Conservation (phyloP, 2,888 invertebrate genomes). For the Deroplatys truncata region DNA sequence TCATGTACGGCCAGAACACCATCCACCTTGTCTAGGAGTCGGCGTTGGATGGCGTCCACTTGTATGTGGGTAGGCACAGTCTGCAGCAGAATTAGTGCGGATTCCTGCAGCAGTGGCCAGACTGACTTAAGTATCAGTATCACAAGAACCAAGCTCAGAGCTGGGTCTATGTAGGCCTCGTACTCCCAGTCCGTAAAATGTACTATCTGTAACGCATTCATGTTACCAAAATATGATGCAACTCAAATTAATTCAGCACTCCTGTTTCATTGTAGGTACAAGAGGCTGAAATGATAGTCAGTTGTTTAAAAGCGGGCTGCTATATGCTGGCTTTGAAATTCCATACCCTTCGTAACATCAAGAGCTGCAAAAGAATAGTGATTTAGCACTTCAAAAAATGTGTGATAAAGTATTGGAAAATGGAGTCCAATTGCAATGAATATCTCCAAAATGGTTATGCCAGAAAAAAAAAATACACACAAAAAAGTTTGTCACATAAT, state of each 20-base stretch:
- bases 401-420: too few relatives aligned
- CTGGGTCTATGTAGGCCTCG: slow-evolving; percentile 87
- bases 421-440: too few relatives aligned
- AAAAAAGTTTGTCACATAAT: too few relatives aligned
- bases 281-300: too few relatives aligned
- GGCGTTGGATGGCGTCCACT: slow-evolving; percentile 85
- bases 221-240: background rate
- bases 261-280: too few relatives aligned
- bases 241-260: background rate
- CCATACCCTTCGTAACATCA: too few relatives aligned
- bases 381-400: too few relatives aligned
- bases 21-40: slow-evolving; percentile 83
- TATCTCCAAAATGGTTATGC: too few relatives aligned
- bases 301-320: too few relatives aligned
- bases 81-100: slow-evolving; percentile 90
- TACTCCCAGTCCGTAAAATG: slow-evolving; percentile 51
- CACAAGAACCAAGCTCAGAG: slow-evolving; percentile 85
- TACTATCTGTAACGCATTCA: slow-evolving; percentile 43
- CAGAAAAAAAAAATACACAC: too few relatives aligned
- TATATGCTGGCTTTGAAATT: too few relatives aligned
- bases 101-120: slow-evolving; percentile 89
- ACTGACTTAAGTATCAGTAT: slow-evolving; percentile 81
- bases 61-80: slow-evolving; percentile 98
- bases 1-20: slow-evolving; percentile 95
- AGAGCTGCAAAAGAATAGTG: too few relatives aligned